Evolutionary conservation across 2,113 vertebrate genomes (phyloP), one percentile per base, ranked within the genome.

Genomic region (Oophaga pumilio): DNA sequence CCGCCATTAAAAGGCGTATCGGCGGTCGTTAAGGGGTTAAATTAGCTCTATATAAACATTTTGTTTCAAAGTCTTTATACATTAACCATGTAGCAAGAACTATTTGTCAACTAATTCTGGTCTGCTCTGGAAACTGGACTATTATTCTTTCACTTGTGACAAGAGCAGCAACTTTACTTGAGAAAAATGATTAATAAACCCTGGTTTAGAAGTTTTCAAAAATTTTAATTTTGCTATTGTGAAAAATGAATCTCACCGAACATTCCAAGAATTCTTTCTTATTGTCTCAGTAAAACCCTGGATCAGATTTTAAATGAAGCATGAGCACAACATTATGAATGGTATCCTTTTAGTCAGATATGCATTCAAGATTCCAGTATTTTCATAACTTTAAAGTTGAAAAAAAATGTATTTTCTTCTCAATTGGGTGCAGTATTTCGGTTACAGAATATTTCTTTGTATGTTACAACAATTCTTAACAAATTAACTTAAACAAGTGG

Each of bases 221-320:
- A 53, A 83, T 69, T 83, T 83, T 52, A 68, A 83, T 53, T 83
- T 83, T 83, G 43, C 49, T n/a, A 68, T 83, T 69, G 81, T 83
- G 81, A 69, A 83, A 83, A 83, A 69, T 69, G 62, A 83, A 50
- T 83, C 62, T 83, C 22, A 26, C 9, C 7, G 62, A 83, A 83
- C 81, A 83, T 83, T 83, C 81, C 81, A 83, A 69, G 49, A 83
- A 83, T 83, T 69, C 81, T 83, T 52, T 53, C 8, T 68, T 69
- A 60, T 83, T 83, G 62, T 83, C 62, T 83, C 49, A 28, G 62
- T 83, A 68, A 83, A 64, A 69, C 62, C 15, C 17, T 43, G 62
- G 81, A 68, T 13, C 8, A 18, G 81, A 69, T 53, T 83, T 3
- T 83, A 83, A 83, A 83, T 83, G 62, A 53, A 26, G 49, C 81